A percentile compares a stretch with the other conserved stretches of the same genome.
Conservation (phyloP, 2,888 invertebrate species). For the Philereme transversata region DNA sequence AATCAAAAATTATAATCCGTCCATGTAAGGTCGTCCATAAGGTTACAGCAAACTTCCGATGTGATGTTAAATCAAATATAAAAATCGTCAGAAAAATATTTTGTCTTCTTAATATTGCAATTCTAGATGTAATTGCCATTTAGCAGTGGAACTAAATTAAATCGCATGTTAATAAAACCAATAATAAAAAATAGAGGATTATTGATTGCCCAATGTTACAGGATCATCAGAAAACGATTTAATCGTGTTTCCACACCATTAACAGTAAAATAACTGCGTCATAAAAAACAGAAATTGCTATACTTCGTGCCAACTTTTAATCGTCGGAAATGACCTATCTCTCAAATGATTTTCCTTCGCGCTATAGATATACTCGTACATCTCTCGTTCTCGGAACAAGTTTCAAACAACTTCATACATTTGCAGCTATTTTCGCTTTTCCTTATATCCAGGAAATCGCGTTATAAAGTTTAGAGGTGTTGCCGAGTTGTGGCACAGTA, state of each 20-base stretch:
- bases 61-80: too few relatives aligned
- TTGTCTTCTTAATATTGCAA: too few relatives aligned
- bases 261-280: conserved; percentile 14
- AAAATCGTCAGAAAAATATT: too few relatives aligned
- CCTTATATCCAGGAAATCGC: conserved; percentile 42
- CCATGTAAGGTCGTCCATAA: too few relatives aligned
- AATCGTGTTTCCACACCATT: conserved; percentile 4
- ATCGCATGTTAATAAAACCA: too few relatives aligned
- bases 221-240: too few relatives aligned
- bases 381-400: conserved; percentile 21
- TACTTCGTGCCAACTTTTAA: conserved; percentile 36
- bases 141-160: too few relatives aligned
- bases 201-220: too few relatives aligned
- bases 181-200: too few relatives aligned
- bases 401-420: conserved; percentile 34
- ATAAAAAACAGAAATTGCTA: conserved; percentile 22
- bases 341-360: conserved; percentile 26
- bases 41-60: too few relatives aligned
- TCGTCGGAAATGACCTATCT: conserved; percentile 29
- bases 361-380: conserved; percentile 18
- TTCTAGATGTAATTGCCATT: too few relatives aligned
- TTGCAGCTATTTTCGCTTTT: conserved; percentile 24
- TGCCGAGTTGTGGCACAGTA: conserved; percentile 29
- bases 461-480: conserved; percentile 44
- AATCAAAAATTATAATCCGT: too few relatives aligned